A percentile compares a stretch with the other conserved stretches of the same genome.
Conservation (phyloP, 2,888 invertebrate species). For the Dermolepida albohirtum region DNA sequence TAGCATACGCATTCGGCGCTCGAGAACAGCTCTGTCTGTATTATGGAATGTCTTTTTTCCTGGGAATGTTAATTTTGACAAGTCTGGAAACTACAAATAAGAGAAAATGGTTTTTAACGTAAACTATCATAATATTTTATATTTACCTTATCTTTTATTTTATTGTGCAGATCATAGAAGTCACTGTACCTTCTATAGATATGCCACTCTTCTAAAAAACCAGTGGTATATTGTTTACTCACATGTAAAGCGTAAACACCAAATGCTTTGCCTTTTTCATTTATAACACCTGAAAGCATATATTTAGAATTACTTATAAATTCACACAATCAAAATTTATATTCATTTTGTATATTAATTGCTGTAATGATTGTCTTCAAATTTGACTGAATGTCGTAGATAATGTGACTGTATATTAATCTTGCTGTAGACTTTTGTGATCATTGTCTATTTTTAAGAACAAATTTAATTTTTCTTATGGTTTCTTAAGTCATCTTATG, state of each 20-base stretch:
- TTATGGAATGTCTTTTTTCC: constrained; percentile 96
- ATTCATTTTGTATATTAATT: no score
- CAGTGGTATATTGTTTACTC: constrained; percentile 74
- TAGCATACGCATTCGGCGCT: constrained; percentile 83
- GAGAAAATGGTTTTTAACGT: not conserved
- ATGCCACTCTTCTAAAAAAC: constrained; percentile 85
- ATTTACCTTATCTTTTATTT: constrained; percentile 78
- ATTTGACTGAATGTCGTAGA: no score
- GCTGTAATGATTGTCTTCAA: no score
- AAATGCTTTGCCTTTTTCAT: constrained; percentile 86
- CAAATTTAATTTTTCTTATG: no score
- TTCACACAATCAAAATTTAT: no score
- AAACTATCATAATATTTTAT: constrained; percentile 12
- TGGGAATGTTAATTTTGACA: constrained; percentile 84
- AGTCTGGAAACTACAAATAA: constrained; percentile 77
- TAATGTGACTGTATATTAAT: no score
- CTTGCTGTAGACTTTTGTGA: no score
- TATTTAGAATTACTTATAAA: no score
- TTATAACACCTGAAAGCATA: constrained; percentile 73
- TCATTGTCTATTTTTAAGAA: no score
- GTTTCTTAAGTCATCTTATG: no score
- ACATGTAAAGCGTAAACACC: constrained; percentile 91
- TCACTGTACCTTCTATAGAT: constrained; percentile 94
- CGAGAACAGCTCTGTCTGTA: constrained; percentile 85
- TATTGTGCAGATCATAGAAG: constrained; percentile 89